These are phyloP conservation scores for Pterocles gutturalis DNA, from an alignment of 2,113 vertebrate genomes.

Conservation along the genomic window DNA sequence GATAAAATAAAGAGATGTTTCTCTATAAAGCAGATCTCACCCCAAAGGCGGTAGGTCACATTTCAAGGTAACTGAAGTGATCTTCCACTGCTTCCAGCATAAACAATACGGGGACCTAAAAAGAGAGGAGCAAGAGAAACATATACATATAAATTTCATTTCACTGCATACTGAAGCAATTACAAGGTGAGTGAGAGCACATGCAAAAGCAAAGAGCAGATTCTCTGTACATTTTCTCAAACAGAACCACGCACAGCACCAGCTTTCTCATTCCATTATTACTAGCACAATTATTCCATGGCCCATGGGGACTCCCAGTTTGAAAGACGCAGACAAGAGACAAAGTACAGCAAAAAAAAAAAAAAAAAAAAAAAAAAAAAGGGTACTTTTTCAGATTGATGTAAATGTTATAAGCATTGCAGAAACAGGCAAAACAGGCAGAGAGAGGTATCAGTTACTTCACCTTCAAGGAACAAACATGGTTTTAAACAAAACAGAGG, in stretches of 20 bases:
- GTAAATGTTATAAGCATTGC: neutral
- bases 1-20: neutral
- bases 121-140: neutral
- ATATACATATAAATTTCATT: neutral
- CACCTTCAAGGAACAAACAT: neutral
- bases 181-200: neutral
- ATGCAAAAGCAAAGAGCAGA: neutral
- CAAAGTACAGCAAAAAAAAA: neutral
- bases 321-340: neutral
- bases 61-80: neutral
- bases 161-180: neutral
- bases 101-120: neutral
- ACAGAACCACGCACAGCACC: neutral
- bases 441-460: neutral
- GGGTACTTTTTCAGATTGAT: neutral
- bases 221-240: neutral
- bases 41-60: neutral
- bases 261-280: neutral
- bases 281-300: neutral
- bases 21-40: neutral
- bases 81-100: neutral
- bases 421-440: neutral
- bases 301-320: rapidly evolving
- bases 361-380: neutral
- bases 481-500: neutral